Conservation (phyloP, 2,113 vertebrate genomes). For the Corythoichthys intestinalis region DNA sequence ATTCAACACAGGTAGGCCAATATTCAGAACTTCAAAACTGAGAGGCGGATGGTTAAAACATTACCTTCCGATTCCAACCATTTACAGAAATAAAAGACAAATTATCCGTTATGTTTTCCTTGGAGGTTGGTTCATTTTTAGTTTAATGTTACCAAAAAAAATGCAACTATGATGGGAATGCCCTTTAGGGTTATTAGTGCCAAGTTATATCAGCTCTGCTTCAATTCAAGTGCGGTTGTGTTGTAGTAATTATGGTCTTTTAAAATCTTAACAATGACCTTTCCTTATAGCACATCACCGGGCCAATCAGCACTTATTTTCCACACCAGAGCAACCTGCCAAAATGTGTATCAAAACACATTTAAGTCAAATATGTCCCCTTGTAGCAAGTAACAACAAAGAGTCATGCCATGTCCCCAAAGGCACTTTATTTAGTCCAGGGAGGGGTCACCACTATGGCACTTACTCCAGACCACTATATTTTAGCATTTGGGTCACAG, state of each 20-base stretch:
- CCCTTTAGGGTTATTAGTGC: slow-evolving; percentile 6
- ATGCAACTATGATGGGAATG: too few species aligned
- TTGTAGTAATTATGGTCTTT: slow-evolving; percentile 4
- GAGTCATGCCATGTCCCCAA: background rate
- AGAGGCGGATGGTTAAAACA: too few species aligned
- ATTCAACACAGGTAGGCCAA: too few species aligned
- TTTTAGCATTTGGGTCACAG: background rate
- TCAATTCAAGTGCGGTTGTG: background rate
- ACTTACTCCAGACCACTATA: background rate
- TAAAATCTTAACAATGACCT: slow-evolving; percentile 9
- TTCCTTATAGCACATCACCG: background rate
- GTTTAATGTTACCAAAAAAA: too few species aligned
- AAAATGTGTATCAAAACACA: background rate
- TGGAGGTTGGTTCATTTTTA: too few species aligned
- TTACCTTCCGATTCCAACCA: too few species aligned
- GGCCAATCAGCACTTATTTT: background rate
- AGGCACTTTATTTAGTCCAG: background rate
- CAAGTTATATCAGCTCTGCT: slow-evolving; percentile 4
- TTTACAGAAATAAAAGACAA: too few species aligned
- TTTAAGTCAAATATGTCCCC: background rate
- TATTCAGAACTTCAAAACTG: too few species aligned
- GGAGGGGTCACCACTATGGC: too few species aligned
- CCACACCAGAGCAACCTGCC: background rate
- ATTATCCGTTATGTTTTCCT: too few species aligned
- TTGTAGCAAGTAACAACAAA: background rate